Percentiles rank a stretch among this genome's conserved stretches.
Evolutionary conservation across 1,140 invertebrate genomes (phyloP).

Genomic region (Harlomillsia oculata): DNA sequence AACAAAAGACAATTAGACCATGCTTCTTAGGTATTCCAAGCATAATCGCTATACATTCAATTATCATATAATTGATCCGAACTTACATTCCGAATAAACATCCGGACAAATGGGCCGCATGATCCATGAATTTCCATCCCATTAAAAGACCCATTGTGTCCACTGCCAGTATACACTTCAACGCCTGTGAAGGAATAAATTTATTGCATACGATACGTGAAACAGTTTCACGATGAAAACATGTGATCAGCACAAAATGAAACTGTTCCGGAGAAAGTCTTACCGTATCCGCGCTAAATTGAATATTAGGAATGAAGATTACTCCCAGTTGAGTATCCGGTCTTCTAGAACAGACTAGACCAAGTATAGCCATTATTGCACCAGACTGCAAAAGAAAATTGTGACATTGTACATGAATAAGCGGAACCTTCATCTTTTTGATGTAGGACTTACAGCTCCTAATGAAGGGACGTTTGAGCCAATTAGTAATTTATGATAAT

Average conservation of each 20-base stretch:
- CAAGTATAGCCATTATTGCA: slow-evolving; percentile 80
- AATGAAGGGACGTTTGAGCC: slow-evolving; percentile 62
- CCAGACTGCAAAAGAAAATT: slow-evolving; percentile 59
- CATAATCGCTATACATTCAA: too few species aligned
- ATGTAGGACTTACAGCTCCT: slow-evolving; percentile 73
- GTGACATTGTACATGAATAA: background rate
- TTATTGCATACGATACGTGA: background rate
- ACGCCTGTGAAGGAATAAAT: slow-evolving; percentile 51
- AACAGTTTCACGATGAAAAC: background rate
- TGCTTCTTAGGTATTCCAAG: too few species aligned
- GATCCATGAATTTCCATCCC: slow-evolving; percentile 73
- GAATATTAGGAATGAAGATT: slow-evolving; percentile 76
- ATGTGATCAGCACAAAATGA: too few species aligned
- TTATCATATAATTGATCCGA: too few species aligned
- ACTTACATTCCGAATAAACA: slow-evolving; percentile 80
- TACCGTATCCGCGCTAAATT: slow-evolving; percentile 73
- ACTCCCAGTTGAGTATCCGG: slow-evolving; percentile 78
- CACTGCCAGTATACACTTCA: slow-evolving; percentile 72
- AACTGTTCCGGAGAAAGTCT: slow-evolving; percentile 40
- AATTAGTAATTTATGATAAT: slow-evolving; percentile 63
- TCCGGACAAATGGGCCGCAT: slow-evolving; percentile 95
- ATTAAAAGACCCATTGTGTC: slow-evolving; percentile 71
- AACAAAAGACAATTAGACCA: too few species aligned
- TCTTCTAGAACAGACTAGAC: slow-evolving; percentile 73
- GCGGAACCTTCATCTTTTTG: background rate